These are phyloP conservation scores for Vireo altiloquus DNA, from an alignment of 2,113 vertebrate genomes.

Conservation along the genomic window DNA sequence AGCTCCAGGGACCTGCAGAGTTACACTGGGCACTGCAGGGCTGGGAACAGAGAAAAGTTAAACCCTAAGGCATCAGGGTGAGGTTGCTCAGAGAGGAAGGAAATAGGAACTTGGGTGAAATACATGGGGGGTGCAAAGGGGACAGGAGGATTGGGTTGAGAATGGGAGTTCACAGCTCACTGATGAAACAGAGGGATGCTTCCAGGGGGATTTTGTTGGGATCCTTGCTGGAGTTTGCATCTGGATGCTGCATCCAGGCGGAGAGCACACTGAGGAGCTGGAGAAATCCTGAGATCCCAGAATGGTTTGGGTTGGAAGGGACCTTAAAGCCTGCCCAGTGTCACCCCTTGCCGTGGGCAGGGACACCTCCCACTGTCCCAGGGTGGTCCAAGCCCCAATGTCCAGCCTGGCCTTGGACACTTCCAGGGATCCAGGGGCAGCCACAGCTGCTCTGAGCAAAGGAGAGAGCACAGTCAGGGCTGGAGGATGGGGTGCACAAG, in stretches of 20 bases:
- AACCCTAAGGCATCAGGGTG: background rate
- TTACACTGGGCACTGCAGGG: no score
- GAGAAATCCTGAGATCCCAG: background rate
- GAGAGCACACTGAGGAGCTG: background rate
- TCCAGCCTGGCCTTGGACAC: background rate
- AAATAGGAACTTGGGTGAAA: background rate
- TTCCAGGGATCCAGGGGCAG: background rate
- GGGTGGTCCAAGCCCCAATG: fast-evolving
- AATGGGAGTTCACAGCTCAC: fast-evolving
- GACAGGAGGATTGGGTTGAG: background rate
- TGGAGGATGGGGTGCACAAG: background rate
- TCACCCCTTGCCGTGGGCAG: background rate
- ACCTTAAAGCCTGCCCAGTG: fast-evolving
- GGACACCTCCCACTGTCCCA: background rate
- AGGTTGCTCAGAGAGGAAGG: background rate
- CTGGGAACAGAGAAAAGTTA: no score
- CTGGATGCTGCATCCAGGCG: background rate
- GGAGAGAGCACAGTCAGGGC: background rate
- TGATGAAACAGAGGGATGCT: background rate
- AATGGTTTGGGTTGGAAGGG: background rate
- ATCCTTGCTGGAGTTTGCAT: background rate
- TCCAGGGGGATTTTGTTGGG: background rate
- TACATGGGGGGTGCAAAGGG: fast-evolving
- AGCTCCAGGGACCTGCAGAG: no score
- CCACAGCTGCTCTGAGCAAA: background rate